Evolutionary conservation across 2,888 invertebrate species (phyloP), one percentile per base, ranked within the genome.

Genomic region (Papilio demoleus): DNA sequence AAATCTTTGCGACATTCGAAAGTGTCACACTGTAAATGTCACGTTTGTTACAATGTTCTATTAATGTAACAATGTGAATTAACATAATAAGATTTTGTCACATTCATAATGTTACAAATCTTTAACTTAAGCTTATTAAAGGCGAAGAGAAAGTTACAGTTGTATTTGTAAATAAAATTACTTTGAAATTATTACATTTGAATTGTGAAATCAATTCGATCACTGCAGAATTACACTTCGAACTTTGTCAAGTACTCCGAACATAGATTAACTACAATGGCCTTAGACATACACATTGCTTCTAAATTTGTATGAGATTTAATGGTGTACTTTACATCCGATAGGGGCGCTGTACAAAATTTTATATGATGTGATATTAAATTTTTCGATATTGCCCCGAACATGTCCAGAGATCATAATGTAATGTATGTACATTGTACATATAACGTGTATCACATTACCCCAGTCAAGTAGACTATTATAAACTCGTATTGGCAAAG

Each of bases 61-160:
- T 68, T 68, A 68, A 8, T 17, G 45, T 58, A 4, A 68, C 63
- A 58, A 63, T 68, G 45, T 62, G 45, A 45, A 67, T 62, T 68
- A 63, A 24, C 58, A 63, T 68, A 68, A 63, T 38, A 63, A 12
- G 45, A 8, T 34, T 58, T 36, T 45, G 63, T 58, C 45, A 45
- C 58, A 36, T 58, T 40, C 53, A 61, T 36, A 47, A 47, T 60
- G 38, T 24, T 19, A 38, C 50, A 64, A 64, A 24, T 53, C 36
- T 22, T 14, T 8, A 42, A 12, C 14, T 17, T 22, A 14, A 45
- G 17, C 45, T 1, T 45, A 42, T 62, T 47, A 19, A 14, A 17
- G 11, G 11, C 14, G 38, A 58, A 58, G 58, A 45, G 65, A 65
- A 65, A 65, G 58, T 45, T 12, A 38, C 24, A 14, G 17, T 2